Percentiles rank a stretch among this genome's conserved stretches.
Evolutionary conservation across 2,113 vertebrate species (phyloP).

Genomic region (Sander lucioperca): DNA sequence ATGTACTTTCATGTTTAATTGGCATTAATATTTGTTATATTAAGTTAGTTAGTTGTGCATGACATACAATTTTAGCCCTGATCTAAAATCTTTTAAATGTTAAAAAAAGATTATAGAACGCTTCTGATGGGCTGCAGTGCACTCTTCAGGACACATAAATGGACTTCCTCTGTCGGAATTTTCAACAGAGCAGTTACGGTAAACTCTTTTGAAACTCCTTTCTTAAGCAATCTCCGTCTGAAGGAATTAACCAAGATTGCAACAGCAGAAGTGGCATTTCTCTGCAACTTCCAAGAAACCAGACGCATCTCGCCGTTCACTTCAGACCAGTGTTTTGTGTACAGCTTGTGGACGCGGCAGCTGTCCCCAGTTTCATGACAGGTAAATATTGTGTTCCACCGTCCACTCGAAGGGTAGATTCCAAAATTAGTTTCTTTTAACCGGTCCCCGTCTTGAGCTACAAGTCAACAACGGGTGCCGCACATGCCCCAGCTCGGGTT

Average conservation of each 20-base stretch:
- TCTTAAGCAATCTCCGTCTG: constrained; percentile 27
- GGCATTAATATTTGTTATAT: too few relatives aligned
- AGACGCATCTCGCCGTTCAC: background rate
- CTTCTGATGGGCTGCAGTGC: background rate
- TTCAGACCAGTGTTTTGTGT: background rate
- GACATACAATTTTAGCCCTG: too few relatives aligned
- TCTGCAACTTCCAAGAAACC: background rate
- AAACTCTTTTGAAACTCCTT: constrained; percentile 14
- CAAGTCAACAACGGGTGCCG: constrained; percentile 37
- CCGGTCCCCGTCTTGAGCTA: background rate
- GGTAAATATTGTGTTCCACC: constrained; percentile 63
- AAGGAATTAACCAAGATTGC: background rate
- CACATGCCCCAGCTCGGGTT: constrained; percentile 44
- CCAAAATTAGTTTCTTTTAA: constrained; percentile 60
- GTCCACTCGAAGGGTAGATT: constrained; percentile 29
- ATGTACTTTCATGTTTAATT: background rate
- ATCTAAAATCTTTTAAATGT: too few relatives aligned
- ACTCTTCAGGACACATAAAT: background rate
- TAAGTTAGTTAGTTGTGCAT: too few relatives aligned
- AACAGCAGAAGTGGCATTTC: background rate
- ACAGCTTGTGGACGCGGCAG: constrained; percentile 29
- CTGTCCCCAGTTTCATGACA: constrained; percentile 49
- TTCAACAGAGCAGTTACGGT: constrained; percentile 16
- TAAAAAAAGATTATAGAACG: background rate
- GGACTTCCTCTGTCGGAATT: background rate